A percentile compares a stretch with the other conserved stretches of the same genome.
Conservation (phyloP, 2,113 vertebrate genomes). For the Rhizomys pruinosus region DNA sequence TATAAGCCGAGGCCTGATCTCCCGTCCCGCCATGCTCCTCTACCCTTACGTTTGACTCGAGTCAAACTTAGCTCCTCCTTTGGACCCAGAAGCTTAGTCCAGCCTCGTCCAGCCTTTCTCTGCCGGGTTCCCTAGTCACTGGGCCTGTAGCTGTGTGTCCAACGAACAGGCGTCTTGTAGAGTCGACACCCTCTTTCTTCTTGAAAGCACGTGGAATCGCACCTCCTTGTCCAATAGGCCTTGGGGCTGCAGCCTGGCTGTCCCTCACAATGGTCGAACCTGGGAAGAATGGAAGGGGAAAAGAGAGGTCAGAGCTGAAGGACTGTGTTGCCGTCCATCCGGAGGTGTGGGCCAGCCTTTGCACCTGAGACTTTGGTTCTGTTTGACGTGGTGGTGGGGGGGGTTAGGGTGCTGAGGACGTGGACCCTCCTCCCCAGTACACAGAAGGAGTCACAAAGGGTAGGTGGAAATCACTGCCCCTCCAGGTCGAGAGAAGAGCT, state of each 20-base stretch:
- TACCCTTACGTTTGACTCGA: neutral
- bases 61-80: neutral
- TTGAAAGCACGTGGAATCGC: accelerated
- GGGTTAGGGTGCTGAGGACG: neutral
- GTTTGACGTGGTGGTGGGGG: neutral
- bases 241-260: neutral
- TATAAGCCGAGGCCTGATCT: constrained; percentile 31
- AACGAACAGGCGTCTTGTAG: neutral
- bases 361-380: neutral
- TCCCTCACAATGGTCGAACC: neutral
- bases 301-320: neutral
- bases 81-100: neutral
- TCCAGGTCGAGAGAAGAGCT: neutral
- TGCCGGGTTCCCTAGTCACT: neutral
- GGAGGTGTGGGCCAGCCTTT: neutral
- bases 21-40: neutral
- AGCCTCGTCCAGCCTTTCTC: neutral
- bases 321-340: neutral
- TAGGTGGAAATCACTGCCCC: neutral
- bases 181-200: neutral
- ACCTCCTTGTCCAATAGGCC: neutral
- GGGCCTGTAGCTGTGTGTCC: neutral
- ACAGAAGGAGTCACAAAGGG: neutral
- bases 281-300: neutral
- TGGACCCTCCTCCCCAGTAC: too few species aligned